A percentile compares a stretch with the other conserved stretches of the same genome.
These are phyloP conservation scores for Smithornis capensis DNA, from an alignment of 2,113 vertebrate genomes.

Conservation along the genomic window DNA sequence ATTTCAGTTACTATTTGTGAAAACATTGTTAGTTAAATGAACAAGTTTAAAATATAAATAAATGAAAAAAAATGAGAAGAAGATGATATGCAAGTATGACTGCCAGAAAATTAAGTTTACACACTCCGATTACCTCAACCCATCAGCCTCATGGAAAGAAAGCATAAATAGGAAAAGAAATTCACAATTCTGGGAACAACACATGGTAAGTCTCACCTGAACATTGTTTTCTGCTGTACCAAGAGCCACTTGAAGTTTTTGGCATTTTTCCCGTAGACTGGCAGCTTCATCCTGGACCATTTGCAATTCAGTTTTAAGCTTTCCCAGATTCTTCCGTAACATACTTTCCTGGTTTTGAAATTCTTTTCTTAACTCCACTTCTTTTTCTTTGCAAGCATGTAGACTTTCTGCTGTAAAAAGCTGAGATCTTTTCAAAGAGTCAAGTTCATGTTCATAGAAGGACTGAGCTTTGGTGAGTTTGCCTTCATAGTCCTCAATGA, in stretches of 20 bases:
- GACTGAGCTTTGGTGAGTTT: slow-evolving; percentile 95
- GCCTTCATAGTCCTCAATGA: slow-evolving; percentile 94
- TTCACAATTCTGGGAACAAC: neutral
- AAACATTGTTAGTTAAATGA: neutral
- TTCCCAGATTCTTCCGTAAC: slow-evolving; percentile 88
- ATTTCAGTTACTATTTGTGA: neutral
- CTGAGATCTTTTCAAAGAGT: slow-evolving; percentile 95
- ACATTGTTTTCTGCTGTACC: slow-evolving; percentile 80
- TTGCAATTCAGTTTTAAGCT: slow-evolving; percentile 84
- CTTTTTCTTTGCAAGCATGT: slow-evolving; percentile 93
- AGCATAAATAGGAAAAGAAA: neutral
- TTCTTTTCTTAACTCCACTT: slow-evolving; percentile 90
- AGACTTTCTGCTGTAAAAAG: slow-evolving; percentile 94
- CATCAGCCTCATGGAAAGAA: neutral
- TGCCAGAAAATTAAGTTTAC: neutral
- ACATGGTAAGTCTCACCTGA: slow-evolving; percentile 76
- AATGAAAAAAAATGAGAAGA: neutral
- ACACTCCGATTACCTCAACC: neutral
- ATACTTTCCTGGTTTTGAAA: slow-evolving; percentile 93
- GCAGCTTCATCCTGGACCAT: slow-evolving; percentile 91
- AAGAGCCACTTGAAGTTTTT: slow-evolving; percentile 88
- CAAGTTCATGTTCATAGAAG: slow-evolving; percentile 94
- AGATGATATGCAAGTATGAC: neutral
- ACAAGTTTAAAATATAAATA: neutral
- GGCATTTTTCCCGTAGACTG: slow-evolving; percentile 87